Evolutionary conservation across 2,797 vertebrate genomes (phyloP), one percentile per base, ranked within the genome.

Genomic region (Sibirionetta formosa): DNA sequence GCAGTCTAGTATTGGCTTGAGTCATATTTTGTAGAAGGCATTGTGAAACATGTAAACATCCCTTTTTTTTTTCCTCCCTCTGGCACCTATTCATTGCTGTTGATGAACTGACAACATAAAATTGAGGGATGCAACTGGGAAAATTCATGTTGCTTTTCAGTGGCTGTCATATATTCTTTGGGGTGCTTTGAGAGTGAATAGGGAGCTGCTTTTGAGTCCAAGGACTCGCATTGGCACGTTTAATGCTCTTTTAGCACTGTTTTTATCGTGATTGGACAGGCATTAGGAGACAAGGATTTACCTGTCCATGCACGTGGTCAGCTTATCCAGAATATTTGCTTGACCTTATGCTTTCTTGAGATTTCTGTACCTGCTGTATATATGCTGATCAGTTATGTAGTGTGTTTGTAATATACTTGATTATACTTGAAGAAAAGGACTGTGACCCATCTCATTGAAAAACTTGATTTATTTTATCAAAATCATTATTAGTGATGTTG

Each of bases 401-500:
- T 22, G 12, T 69, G 38, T 64, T 78, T 86, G 33, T 69, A 58
- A 38, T 82, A 11, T 3, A 19, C 51, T 79, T 38, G 35, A 0
- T 54, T 82, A 7, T 38, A 46, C 10, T 51, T 66, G 17, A 36
- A 57, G 50, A 64, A 71, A 15, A 23, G 14, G 24, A 27, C 69
- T 46, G 31, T 76, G 36, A 77, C 35, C 57, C 42, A 36, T 76
- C 48, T 87, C 3, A 75, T 79, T 38, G 24, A 35, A 79, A 82
- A 76, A 72, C 14, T 27, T 72, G 18, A 26, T 78, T 88, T 82
- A 50, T 76, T 90, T 93, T 92, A n/a, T 88, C n/a, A 65, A 57
- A 64, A 71, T 22, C 40, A 71, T 58, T 42, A 51, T 78, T 23
- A 77, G 12, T 86, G 36, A 64, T 56, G 9, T 48, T 4, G 23